Conservation (phyloP, 2,888 invertebrate genomes). For the Agrotis segetum region DNA sequence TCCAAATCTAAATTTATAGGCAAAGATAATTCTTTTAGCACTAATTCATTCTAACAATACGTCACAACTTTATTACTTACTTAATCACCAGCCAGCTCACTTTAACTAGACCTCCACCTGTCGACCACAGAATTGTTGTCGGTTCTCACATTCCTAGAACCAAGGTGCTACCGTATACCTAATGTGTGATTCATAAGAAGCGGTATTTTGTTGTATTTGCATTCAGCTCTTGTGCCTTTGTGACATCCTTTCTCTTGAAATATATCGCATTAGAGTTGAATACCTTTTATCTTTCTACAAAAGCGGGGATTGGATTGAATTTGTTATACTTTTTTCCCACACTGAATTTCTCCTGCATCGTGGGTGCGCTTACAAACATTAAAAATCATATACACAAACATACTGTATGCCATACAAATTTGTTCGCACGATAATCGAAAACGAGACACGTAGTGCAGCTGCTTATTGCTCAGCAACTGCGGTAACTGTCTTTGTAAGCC, state of each 20-base stretch:
- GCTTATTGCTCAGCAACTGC: too few species aligned
- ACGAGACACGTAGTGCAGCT: too few species aligned
- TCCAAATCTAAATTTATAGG: too few species aligned
- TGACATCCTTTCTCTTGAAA: conserved; percentile 65
- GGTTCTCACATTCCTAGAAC: conserved; percentile 56
- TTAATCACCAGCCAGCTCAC: conserved; percentile 41
- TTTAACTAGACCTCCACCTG: conserved; percentile 42
- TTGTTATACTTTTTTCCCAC: not conserved
- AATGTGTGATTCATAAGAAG: conserved; percentile 59
- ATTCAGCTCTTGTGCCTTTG: conserved; percentile 50
- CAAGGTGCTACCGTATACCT: conserved; percentile 45
- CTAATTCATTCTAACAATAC: not conserved
- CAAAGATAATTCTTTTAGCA: not conserved
- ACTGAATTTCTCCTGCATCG: too few species aligned
- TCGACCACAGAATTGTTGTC: conserved; percentile 30
- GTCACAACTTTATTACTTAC: not conserved
- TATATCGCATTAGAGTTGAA: conserved; percentile 44
- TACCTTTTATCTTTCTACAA: conserved; percentile 33
- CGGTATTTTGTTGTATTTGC: conserved; percentile 57
- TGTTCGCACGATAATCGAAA: too few species aligned
- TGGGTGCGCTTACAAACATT: too few species aligned
- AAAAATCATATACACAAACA: too few species aligned
- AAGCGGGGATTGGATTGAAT: conserved; percentile 26
- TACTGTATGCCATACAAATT: too few species aligned
- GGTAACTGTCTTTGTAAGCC: not conserved